These are phyloP conservation scores for Aquatica leii DNA, from an alignment of 2,888 invertebrate genomes.

Conservation along the genomic window DNA sequence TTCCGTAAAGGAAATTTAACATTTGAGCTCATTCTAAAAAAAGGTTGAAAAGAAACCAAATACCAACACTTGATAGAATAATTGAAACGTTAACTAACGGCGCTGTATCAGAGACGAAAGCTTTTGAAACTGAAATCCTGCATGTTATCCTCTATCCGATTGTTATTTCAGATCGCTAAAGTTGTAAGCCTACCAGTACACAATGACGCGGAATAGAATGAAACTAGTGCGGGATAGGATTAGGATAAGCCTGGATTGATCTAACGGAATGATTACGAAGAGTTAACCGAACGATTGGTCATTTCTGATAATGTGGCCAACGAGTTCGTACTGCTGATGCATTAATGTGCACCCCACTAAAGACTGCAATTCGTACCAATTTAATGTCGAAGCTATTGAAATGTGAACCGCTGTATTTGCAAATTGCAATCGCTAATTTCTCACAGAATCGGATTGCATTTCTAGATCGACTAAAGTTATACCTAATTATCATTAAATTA, in stretches of 20 bases:
- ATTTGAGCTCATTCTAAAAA: slow-evolving; percentile 14
- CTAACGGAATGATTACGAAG: slow-evolving; percentile 43
- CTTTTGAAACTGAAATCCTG: slow-evolving; percentile 45
- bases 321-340: slow-evolving; percentile 15
- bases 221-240: slow-evolving; percentile 43
- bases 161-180: slow-evolving; percentile 41
- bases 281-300: slow-evolving; percentile 45
- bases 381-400: slow-evolving; percentile 19
- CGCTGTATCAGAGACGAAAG: slow-evolving; percentile 33
- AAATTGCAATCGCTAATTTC: slow-evolving; percentile 22
- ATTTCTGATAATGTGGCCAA: slow-evolving; percentile 42
- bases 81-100: slow-evolving; percentile 50
- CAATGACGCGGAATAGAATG: slow-evolving; percentile 44
- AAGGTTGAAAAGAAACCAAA: slow-evolving; percentile 28
- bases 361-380: slow-evolving; percentile 29
- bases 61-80: slow-evolving; percentile 37
- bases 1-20: slow-evolving; percentile 26
- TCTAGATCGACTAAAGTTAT: slow-evolving; percentile 2
- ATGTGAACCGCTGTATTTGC: slow-evolving; percentile 19
- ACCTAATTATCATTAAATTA: slow-evolving; percentile 9
- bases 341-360: slow-evolving; percentile 19
- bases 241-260: slow-evolving; percentile 46
- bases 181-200: slow-evolving; percentile 45
- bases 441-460: slow-evolving; percentile 2
- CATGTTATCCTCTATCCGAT: slow-evolving; percentile 43